Evolutionary conservation across 2,888 invertebrate genomes (phyloP), one percentile per base, ranked within the genome.

Genomic region (Chymomyza caudatula): DNA sequence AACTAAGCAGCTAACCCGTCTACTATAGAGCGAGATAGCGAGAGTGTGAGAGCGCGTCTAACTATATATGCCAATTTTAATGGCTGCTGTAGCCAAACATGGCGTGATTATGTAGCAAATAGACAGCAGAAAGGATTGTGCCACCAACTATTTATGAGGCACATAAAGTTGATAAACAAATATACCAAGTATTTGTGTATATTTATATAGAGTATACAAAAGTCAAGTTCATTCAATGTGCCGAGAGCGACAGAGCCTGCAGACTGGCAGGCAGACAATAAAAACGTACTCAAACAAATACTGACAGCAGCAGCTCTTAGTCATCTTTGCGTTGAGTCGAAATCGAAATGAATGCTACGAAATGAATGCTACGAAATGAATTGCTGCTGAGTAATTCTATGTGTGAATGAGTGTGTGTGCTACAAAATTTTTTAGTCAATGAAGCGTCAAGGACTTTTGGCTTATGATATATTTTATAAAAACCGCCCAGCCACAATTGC

Each of bases 371-470:
- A 52, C 6, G 20, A 70, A 78, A 79, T 73, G 71, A 74, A 70
- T 77, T 37, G 65, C 74, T 64, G 74, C 74, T 77, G 74, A 76
- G 81, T 76, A 76, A 74, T 79, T 74, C 72, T 69, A 42, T 54
- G 11, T 54, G 49, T 54, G 37, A 57, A 17, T 55, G 29, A 58
- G 47, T 65, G 22, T 68, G 63, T 64, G 42, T 76, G 67, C 56
- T 69, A 55, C 57, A 59, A 65, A 67, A 68, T 78, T 78, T 82
- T 82, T 85, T 85, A 83, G 80, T 83, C 82, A 83, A 83, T 83
- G 82, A 85, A 83, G 82, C 82, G 78, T 83, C 82, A 83, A 83
- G 82, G 82, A 83, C 85, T 82, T 82, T 76, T 77, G 77, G 6
- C 76, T 76, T 74, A 84, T 85, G 77, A 82, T 82, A 77, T 79